phyloP scores from a whole-genome alignment of 30 jellyfish, hydroid and myxozoan species.

The Cassiopea xamachana region DNA sequence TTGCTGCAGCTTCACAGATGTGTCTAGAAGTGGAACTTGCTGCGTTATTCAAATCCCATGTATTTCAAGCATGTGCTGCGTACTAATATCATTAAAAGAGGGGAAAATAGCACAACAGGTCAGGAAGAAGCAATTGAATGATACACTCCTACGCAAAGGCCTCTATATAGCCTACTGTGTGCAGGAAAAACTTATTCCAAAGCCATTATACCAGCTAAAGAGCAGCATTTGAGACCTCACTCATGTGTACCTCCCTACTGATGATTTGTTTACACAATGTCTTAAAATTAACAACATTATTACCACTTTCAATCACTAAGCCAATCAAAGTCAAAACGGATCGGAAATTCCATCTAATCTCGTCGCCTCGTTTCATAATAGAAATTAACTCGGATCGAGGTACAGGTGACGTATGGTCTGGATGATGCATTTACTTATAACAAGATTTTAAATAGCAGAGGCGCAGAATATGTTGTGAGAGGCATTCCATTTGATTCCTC shows the following conservation, averaged over 20 bases:
- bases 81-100: not conserved
- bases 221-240: not conserved
- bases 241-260: conserved; percentile 7
- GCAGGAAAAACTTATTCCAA: not conserved
- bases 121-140: not conserved
- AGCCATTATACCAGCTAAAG: not conserved
- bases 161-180: not conserved
- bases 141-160: not conserved
- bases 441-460: conserved; percentile 12
- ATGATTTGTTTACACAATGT: conserved; percentile 50
- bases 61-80: conserved; percentile 7
- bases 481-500: conserved; percentile 8
- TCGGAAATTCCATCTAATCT: conserved; percentile 60
- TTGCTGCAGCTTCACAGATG: too few species aligned
- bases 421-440: not conserved
- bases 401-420: conserved; percentile 48
- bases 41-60: not conserved
- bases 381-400: conserved; percentile 64
- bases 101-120: not conserved
- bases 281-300: conserved; percentile 52
- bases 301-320: not conserved
- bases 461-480: not conserved
- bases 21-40: not conserved
- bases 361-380: conserved; percentile 54
- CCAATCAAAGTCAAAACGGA: conserved; percentile 44